Percentiles rank a stretch among this genome's conserved stretches.
These are phyloP conservation scores for Microctenopoma lineatum DNA, from an alignment of 2,797 vertebrate species.

Conservation along the genomic window DNA sequence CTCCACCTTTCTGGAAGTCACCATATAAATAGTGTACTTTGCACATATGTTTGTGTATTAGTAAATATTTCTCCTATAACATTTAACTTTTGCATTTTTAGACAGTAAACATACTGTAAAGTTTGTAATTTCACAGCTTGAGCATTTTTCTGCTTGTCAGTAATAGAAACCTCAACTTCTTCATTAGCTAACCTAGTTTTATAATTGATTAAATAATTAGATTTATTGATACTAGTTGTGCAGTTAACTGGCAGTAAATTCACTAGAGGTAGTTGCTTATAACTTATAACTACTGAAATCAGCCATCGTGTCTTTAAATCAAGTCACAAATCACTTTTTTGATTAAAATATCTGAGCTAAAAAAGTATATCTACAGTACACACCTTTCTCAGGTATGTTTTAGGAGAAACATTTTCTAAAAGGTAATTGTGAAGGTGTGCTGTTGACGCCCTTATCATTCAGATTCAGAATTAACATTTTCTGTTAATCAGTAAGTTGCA, in stretches of 20 bases:
- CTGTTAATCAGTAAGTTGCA: no score
- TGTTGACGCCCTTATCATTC: no score
- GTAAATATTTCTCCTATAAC: constrained; percentile 7
- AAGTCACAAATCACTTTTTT: not conserved
- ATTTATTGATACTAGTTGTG: not conserved
- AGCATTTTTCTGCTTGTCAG: no score
- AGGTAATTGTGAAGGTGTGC: no score
- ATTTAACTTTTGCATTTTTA: not conserved
- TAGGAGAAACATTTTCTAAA: no score
- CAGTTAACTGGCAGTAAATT: no score
- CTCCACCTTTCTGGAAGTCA: constrained; percentile 18
- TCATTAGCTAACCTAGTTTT: no score
- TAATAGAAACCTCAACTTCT: no score
- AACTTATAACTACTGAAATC: constrained; percentile 1
- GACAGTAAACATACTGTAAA: not conserved
- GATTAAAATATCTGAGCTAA: not conserved
- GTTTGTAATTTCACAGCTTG: constrained; percentile 11
- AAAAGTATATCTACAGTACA: no score
- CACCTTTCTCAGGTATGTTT: no score
- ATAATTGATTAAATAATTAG: not conserved
- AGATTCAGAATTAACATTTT: no score
- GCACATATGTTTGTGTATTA: no score
- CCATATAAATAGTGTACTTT: not conserved
- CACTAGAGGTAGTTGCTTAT: not conserved
- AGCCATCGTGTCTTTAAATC: not conserved